These are phyloP conservation scores for Drosophila emarginata DNA, from an alignment of 2,888 invertebrate genomes.

Conservation along the genomic window DNA sequence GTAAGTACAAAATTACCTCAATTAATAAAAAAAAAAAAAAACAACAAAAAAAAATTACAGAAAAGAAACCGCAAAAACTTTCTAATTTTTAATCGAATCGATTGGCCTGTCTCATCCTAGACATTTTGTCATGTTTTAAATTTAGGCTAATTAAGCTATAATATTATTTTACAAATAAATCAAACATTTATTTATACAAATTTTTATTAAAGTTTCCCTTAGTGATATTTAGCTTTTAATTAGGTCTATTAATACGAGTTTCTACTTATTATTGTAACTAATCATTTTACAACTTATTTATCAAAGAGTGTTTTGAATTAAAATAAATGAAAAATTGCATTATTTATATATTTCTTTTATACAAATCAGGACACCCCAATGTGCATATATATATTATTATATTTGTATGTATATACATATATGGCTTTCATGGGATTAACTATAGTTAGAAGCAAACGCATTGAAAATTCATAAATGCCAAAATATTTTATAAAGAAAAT, in stretches of 20 bases:
- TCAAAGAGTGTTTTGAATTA: too few relatives aligned
- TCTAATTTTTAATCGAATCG: neutral
- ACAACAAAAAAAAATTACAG: neutral
- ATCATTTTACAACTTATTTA: too few relatives aligned
- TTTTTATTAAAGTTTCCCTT: neutral
- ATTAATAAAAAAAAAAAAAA: neutral
- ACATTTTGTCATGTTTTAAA: neutral
- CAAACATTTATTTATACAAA: neutral
- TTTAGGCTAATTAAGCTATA: neutral
- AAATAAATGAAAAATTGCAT: too few relatives aligned
- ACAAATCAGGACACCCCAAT: too few relatives aligned
- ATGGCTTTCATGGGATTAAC: neutral
- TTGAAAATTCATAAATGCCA: neutral
- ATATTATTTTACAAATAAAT: neutral
- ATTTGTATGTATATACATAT: neutral
- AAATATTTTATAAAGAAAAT: conserved; percentile 4
- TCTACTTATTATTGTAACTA: too few relatives aligned
- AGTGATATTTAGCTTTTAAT: too few relatives aligned
- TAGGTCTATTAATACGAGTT: too few relatives aligned
- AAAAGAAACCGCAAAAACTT: neutral
- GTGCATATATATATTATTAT: neutral
- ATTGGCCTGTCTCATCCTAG: neutral
- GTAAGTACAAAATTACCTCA: conserved; percentile 46
- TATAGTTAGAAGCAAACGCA: conserved; percentile 1
- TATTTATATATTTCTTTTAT: too few relatives aligned